Evolutionary conservation across 2,888 invertebrate genomes (phyloP).

Genomic region (Brenthis hecate): DNA sequence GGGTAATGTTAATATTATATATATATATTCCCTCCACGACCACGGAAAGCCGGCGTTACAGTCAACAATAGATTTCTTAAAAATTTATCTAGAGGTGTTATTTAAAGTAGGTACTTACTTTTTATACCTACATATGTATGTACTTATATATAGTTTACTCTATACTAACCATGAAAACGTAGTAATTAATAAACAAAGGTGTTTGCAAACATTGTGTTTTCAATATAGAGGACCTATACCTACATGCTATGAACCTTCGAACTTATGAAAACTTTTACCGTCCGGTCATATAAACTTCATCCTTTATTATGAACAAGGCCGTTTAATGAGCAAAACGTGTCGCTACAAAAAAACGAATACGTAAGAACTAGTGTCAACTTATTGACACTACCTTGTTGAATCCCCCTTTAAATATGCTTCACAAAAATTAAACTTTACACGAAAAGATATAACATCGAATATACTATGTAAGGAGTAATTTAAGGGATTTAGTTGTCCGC

Average conservation of each 20-base stretch:
- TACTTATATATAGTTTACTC: too few species aligned
- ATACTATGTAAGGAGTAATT: conserved; percentile 10
- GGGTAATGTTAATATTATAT: too few species aligned
- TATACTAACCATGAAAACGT: too few species aligned
- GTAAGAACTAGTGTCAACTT: conserved; percentile 16
- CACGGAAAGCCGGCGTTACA: too few species aligned
- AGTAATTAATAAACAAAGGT: too few species aligned
- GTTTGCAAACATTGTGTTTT: too few species aligned
- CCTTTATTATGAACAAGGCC: neutral
- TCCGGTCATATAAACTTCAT: neutral
- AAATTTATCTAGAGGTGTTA: too few species aligned
- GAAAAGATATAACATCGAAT: conserved; percentile 9
- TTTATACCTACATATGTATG: too few species aligned
- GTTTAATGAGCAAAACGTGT: conserved; percentile 20
- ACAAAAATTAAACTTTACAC: conserved; percentile 1
- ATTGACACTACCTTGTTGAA: conserved; percentile 15
- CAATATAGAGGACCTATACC: neutral
- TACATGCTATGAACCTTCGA: neutral
- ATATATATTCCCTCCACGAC: too few species aligned
- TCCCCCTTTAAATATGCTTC: neutral
- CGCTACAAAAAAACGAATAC: conserved; percentile 14
- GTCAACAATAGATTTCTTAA: too few species aligned
- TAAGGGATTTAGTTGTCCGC: conserved; percentile 32
- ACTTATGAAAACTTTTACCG: conserved; percentile 4
- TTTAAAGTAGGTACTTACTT: too few species aligned